Percentiles rank a stretch among this genome's conserved stretches.
Evolutionary conservation across 1,140 invertebrate genomes (phyloP).

Genomic region (Pinna nobilis): DNA sequence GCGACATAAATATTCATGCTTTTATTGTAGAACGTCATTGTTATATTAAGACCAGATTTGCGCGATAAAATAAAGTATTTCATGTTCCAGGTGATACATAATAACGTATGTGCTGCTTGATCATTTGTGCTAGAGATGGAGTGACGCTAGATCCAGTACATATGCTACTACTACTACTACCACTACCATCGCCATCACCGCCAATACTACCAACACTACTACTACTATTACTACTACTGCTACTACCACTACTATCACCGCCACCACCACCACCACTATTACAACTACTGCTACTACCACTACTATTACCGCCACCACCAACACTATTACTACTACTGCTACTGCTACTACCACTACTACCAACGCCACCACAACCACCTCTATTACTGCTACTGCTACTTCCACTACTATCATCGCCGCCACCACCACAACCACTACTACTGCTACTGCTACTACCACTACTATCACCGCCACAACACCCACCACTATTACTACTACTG

Average conservation of each 20-base stretch:
- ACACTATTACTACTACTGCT: neutral
- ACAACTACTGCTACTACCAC: neutral
- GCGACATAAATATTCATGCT: too few relatives aligned
- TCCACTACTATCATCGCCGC: neutral
- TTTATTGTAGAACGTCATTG: too few relatives aligned
- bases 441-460: neutral
- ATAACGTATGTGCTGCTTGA: too few relatives aligned
- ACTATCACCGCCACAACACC: neutral
- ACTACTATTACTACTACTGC: too few relatives aligned
- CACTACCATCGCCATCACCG: too few relatives aligned
- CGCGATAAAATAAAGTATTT: too few relatives aligned
- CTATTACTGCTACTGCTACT: neutral
- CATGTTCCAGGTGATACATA: too few relatives aligned
- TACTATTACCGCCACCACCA: neutral
- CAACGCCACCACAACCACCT: neutral
- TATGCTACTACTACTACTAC: neutral
- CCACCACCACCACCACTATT: neutral
- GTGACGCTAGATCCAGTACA: too few relatives aligned
- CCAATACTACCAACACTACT: too few relatives aligned
- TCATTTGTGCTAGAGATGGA: too few relatives aligned
- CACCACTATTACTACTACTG: neutral
- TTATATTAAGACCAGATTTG: too few relatives aligned
- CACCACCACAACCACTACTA: neutral
- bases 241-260: neutral
- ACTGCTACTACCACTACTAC: neutral